A percentile compares a stretch with the other conserved stretches of the same genome.
Conservation (phyloP, 2,113 vertebrate genomes). For the Pampusana beccarii region DNA sequence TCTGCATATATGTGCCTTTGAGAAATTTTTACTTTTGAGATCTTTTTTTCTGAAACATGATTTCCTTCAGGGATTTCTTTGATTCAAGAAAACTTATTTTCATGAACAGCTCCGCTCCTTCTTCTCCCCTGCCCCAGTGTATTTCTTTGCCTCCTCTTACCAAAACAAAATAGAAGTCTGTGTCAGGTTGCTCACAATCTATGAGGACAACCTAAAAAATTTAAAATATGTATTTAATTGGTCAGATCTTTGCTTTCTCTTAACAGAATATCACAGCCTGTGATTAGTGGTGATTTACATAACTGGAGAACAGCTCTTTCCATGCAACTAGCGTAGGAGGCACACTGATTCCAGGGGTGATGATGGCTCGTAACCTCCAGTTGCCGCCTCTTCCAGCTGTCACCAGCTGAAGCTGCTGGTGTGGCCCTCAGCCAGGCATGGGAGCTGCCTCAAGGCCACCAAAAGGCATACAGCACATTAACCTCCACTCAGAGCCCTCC, state of each 20-base stretch:
- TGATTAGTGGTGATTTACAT: background rate
- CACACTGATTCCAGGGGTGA: background rate
- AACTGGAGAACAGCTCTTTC: background rate
- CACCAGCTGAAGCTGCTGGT: background rate
- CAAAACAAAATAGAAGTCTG: background rate
- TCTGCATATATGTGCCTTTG: background rate
- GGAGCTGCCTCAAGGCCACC: background rate
- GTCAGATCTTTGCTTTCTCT: background rate
- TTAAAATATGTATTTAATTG: background rate
- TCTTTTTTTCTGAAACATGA: background rate
- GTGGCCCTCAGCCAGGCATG: background rate
- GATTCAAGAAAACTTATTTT: background rate
- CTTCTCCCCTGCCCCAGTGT: background rate
- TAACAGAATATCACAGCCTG: background rate
- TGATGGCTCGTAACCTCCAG: background rate
- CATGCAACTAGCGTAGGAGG: background rate
- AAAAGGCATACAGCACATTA: fast-evolving
- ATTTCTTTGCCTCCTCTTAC: background rate
- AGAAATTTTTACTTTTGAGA: background rate
- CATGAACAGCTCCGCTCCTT: background rate
- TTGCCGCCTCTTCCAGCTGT: background rate
- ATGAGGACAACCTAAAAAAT: background rate
- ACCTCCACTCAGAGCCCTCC: background rate
- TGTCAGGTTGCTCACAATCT: background rate
- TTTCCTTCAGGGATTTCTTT: background rate